Evolutionary conservation across 2,888 invertebrate genomes (phyloP), one percentile per base, ranked within the genome.

Genomic region (Disparrhopalites patrizii): DNA sequence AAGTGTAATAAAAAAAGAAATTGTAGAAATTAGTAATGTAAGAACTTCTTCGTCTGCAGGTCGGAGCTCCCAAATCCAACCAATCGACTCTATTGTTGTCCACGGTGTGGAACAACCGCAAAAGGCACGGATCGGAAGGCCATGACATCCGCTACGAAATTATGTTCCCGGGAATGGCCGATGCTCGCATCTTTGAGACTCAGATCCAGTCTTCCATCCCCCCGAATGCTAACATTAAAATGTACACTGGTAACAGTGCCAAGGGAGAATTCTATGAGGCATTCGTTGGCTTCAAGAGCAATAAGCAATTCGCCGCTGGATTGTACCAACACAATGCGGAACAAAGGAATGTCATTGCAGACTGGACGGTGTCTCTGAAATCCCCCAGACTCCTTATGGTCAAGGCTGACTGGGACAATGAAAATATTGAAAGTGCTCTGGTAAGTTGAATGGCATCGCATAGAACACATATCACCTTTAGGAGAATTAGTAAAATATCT

Each of bases 391-490:
- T 82, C 56, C 60, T 84, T n/a, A 76, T 78, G 8, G 77, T 77
- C 7, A 82, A 81, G 66, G 64, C 78, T 0, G 78, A 80, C 56
- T 78, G 80, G 25, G 83, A 84, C 62, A 81, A 83, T 71, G 85
- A 87, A 8, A 85, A 86, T 77, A 81, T 86, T 74, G 81, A 85
- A 67, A 80, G 81, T 57, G 79, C 62, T n/a, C 40, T 68, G 61
- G 67, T 67, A 52, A 57, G 40, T 15, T 20, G 18, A 10, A n/a
- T 25, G 27, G 15, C 28, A n/a, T n/a, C n/a, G n/a, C n/a, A n/a
- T n/a, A n/a, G n/a, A n/a, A n/a, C n/a, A n/a, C n/a, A n/a, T n/a
- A n/a, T n/a, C 50, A 18, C 50, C 7, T 50, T 50, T 50, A 13
- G 13, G 13, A 8, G 10, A 50, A 50, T 50, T 18, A 13, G 8